Conservation (phyloP, 2,113 vertebrate species). For the Solea solea region DNA sequence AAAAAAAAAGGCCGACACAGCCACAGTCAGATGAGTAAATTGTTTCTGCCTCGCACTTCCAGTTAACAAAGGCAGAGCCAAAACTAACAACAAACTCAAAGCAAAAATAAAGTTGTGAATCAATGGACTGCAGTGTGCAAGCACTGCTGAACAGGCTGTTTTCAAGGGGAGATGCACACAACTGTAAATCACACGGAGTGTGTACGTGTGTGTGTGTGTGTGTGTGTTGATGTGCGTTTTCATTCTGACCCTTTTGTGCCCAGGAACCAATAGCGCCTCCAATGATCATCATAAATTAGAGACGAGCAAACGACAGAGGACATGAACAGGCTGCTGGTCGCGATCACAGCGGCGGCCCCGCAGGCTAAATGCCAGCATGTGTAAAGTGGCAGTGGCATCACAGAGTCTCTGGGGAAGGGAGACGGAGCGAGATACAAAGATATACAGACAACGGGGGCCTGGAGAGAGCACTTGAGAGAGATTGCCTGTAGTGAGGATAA, state of each 20-base stretch:
- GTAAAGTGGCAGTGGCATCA: conserved; percentile 40
- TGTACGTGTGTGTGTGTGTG: conserved; percentile 15
- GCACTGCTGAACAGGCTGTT: conserved; percentile 63
- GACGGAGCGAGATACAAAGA: conserved; percentile 47
- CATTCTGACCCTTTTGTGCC: conserved; percentile 24
- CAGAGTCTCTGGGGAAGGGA: conserved; percentile 31
- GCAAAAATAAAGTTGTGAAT: conserved; percentile 53
- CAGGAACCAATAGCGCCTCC: conserved; percentile 12
- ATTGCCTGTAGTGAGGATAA: conserved; percentile 51
- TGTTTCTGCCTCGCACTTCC: conserved; percentile 22
- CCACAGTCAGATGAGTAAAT: conserved; percentile 28
- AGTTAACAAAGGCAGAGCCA: conserved; percentile 51
- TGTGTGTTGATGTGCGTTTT: conserved; percentile 22
- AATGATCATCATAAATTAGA: conserved; percentile 48
- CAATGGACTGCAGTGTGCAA: conserved; percentile 52
- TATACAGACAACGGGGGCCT: conserved; percentile 32
- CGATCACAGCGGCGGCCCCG: conserved; percentile 35
- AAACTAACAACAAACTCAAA: conserved; percentile 41
- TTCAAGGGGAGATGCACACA: conserved; percentile 47
- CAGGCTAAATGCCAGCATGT: conserved; percentile 48
- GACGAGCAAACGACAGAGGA: conserved; percentile 54
- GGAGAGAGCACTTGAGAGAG: conserved; percentile 47
- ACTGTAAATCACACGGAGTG: conserved; percentile 25
- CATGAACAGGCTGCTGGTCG: conserved; percentile 25
- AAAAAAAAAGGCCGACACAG: conserved; percentile 20